phyloP scores from a whole-genome alignment of 2,797 vertebrate species.

The Lophura swinhoii region DNA sequence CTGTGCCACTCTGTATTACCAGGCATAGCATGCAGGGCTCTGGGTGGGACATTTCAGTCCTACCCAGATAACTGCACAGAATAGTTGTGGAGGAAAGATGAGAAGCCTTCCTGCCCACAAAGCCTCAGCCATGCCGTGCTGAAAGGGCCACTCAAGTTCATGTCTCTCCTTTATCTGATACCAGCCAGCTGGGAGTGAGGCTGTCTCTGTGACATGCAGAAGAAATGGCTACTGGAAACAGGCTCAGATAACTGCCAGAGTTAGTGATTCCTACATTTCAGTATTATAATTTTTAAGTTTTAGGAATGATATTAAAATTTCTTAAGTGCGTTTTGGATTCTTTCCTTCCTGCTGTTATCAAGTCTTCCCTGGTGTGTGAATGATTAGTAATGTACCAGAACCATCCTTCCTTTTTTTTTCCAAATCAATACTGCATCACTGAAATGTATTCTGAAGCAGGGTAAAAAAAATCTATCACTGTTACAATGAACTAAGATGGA shows the following conservation, averaged over 20 bases:
- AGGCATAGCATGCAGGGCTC: not conserved
- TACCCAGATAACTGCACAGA: not conserved
- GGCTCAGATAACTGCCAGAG: not conserved
- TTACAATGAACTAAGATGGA: not conserved
- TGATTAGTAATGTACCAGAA: constrained; percentile 3
- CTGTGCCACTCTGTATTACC: too few relatives aligned
- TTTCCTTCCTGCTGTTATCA: not conserved
- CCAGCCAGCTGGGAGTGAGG: not conserved
- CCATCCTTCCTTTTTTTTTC: not conserved
- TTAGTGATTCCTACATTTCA: not conserved
- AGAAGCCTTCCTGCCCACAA: not conserved
- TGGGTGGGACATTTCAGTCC: not conserved
- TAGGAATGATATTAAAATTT: constrained; percentile 8
- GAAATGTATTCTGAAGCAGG: not conserved
- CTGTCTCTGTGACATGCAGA: not conserved
- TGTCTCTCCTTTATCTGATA: not conserved
- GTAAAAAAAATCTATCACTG: not conserved
- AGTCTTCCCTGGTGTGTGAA: not conserved
- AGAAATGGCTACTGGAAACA: not conserved
- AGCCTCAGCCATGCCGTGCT: not conserved
- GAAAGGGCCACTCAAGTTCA: not conserved
- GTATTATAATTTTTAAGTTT: not conserved
- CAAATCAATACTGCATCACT: not conserved
- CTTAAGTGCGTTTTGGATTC: not conserved
- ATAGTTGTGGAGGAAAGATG: not conserved